Conservation (phyloP, 92 coral and sea anemone species). For the Hydrozoanthus gracilis region DNA sequence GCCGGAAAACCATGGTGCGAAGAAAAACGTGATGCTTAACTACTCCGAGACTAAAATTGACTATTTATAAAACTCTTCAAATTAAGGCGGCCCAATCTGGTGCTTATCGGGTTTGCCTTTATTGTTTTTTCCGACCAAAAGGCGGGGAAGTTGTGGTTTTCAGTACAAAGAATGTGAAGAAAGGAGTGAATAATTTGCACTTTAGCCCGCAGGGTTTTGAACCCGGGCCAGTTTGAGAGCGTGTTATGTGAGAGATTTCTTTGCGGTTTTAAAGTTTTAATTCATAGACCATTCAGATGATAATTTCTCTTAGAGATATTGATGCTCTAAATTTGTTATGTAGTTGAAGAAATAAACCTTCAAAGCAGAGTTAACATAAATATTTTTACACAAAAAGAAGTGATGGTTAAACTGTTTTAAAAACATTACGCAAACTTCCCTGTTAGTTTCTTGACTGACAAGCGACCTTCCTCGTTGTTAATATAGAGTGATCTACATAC, state of each 20-base stretch:
- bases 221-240: neutral
- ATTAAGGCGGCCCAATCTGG: neutral
- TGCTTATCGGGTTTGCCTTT: constrained; percentile 5
- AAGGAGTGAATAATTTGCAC: neutral
- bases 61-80: constrained; percentile 4
- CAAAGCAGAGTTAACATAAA: no score
- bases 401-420: no score
- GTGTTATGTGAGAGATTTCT: neutral
- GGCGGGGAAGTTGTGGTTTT: constrained; percentile 27
- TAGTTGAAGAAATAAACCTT: no score
- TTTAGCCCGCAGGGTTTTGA: constrained; percentile 10
- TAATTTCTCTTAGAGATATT: neutral
- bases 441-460: no score
- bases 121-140: constrained; percentile 5
- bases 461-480: no score
- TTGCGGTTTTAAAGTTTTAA: neutral
- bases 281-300: neutral
- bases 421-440: no score
- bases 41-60: neutral
- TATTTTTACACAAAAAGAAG: no score
- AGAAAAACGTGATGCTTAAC: constrained; percentile 3
- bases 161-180: neutral
- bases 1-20: neutral
- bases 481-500: no score
- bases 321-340: neutral